phyloP scores from a whole-genome alignment of 92 coral and sea anemone species.

The Porites cylindrica region DNA sequence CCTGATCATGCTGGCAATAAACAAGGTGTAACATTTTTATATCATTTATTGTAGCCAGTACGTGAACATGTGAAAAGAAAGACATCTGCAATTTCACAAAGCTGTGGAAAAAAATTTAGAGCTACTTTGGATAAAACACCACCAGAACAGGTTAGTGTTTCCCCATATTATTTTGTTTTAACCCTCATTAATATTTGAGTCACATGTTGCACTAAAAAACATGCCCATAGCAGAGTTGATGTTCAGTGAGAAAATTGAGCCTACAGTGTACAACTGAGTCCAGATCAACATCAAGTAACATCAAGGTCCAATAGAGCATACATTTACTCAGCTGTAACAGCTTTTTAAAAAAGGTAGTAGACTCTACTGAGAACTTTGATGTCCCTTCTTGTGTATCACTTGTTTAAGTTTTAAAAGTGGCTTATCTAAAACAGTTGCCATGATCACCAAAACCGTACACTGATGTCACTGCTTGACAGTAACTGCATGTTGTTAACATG shows the following conservation, averaged over 20 bases:
- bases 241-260: constrained; percentile 16
- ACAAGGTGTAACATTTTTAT: too few species aligned
- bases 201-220: constrained; percentile 31
- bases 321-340: constrained; percentile 18
- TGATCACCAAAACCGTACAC: background rate
- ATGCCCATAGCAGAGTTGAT: constrained; percentile 6
- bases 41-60: too few species aligned
- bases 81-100: too few species aligned
- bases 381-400: constrained; percentile 31
- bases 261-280: constrained; percentile 19
- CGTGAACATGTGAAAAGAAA: too few species aligned
- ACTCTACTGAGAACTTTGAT: background rate
- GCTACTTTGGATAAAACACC: constrained; percentile 6
- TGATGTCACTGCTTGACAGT: constrained; percentile 6
- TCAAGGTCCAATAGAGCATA: constrained; percentile 9
- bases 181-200: constrained; percentile 22
- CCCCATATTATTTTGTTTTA: background rate
- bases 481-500: background rate
- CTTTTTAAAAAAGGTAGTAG: constrained; percentile 5
- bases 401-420: constrained; percentile 27
- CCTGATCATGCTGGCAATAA: too few species aligned
- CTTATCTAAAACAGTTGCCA: constrained; percentile 30
- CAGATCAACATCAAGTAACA: constrained; percentile 29
- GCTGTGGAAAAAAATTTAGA: too few species aligned
- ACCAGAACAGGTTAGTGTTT: constrained; percentile 31